phyloP scores from a whole-genome alignment of 2,888 invertebrate genomes.

The Dryocosmus kuriphilus region DNA sequence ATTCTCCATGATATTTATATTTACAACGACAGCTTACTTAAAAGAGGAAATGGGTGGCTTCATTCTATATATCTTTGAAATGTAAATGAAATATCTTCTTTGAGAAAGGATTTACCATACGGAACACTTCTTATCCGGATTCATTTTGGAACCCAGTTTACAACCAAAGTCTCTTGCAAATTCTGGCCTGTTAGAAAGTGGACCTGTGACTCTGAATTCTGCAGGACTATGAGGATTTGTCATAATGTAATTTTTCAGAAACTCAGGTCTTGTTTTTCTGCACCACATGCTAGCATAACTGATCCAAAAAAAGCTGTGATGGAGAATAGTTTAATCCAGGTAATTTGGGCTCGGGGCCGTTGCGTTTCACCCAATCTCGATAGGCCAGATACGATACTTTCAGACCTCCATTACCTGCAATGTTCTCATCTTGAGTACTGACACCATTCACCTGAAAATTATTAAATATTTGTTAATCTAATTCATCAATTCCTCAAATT shows the following conservation, averaged over 20 bases:
- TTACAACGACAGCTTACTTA: too few species aligned
- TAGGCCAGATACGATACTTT: constrained; percentile 90
- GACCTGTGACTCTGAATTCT: constrained; percentile 80
- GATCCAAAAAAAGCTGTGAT: constrained; percentile 83
- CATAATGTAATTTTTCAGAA: constrained; percentile 88
- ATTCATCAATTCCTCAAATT: neutral
- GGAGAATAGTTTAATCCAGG: too few species aligned
- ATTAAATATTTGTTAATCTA: neutral
- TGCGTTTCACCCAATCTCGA: too few species aligned
- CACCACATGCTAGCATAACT: constrained; percentile 83
- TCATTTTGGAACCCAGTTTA: constrained; percentile 80
- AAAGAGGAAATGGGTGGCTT: too few species aligned
- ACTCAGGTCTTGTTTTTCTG: constrained; percentile 80
- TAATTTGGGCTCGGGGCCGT: too few species aligned
- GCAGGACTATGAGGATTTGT: constrained; percentile 89
- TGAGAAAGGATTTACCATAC: constrained; percentile 80
- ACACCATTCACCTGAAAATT: constrained; percentile 87
- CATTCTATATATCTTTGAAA: too few species aligned
- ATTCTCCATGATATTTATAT: too few species aligned
- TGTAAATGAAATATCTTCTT: too few species aligned
- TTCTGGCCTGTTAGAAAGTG: constrained; percentile 81
- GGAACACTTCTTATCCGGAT: constrained; percentile 81
- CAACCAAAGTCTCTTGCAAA: constrained; percentile 83
- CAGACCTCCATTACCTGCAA: constrained; percentile 95
- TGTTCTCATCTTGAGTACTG: constrained; percentile 95